Evolutionary conservation across 2,797 vertebrate genomes (phyloP).

Genomic region (Arctocebus calabarensis): DNA sequence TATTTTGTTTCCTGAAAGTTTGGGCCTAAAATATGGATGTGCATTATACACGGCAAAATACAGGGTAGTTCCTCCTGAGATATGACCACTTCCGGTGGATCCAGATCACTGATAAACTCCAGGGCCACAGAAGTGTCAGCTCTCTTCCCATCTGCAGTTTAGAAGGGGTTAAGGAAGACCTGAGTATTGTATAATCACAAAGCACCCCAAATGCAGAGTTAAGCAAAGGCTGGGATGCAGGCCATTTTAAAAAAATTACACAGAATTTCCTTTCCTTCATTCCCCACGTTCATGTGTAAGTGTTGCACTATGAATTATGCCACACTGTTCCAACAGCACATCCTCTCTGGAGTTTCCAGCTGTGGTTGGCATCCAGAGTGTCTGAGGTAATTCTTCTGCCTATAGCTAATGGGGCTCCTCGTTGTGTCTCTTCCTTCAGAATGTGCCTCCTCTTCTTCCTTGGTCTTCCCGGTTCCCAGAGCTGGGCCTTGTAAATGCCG

Average conservation of each 20-base stretch:
- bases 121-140: background rate
- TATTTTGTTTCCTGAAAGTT: no score
- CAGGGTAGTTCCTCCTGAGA: background rate
- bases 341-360: background rate
- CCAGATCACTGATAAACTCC: background rate
- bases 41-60: no score
- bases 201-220: background rate
- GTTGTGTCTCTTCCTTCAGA: background rate
- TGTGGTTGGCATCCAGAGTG: background rate
- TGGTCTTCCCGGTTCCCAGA: background rate
- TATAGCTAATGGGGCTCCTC: background rate
- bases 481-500: background rate
- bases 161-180: background rate
- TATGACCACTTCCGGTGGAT: background rate
- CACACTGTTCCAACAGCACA: background rate
- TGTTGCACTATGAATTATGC: no score
- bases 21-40: no score
- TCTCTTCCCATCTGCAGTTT: background rate
- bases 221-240: background rate
- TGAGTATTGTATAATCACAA: conserved; percentile 14
- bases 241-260: background rate
- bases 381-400: background rate
- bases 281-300: background rate
- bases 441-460: background rate
- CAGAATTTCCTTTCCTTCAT: background rate